Percentiles rank a stretch among this genome's conserved stretches.
These are phyloP conservation scores for Deilephila porcellus DNA, from an alignment of 2,888 invertebrate species.

Conservation along the genomic window DNA sequence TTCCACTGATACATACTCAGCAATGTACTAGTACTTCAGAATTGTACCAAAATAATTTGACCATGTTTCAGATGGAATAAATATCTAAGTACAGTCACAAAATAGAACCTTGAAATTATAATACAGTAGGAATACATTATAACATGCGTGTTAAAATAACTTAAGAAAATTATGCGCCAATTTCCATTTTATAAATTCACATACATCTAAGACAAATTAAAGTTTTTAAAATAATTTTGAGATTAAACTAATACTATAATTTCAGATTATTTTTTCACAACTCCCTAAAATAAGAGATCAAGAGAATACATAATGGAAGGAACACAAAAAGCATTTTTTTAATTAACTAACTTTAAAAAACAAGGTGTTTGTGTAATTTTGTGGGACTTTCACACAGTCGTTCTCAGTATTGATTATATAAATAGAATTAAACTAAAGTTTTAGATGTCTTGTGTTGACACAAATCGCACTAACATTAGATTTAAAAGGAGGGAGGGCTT, in stretches of 20 bases:
- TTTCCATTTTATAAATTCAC: not conserved
- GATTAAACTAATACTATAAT: constrained; percentile 16
- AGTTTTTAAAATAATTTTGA: not conserved
- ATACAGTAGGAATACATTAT: not conserved
- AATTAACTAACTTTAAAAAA: not conserved
- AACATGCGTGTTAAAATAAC: not conserved
- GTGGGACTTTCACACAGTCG: constrained; percentile 15
- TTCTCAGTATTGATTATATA: not conserved
- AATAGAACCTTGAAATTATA: not conserved
- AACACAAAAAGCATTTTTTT: not conserved
- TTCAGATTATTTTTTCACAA: not conserved
- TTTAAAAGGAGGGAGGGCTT: not conserved
- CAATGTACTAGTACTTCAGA: no score
- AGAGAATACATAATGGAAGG: constrained; percentile 11
- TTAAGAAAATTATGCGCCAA: not conserved
- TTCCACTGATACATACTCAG: no score
- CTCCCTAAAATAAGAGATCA: constrained; percentile 2
- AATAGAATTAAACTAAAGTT: constrained; percentile 17
- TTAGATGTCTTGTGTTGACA: not conserved
- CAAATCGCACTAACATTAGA: not conserved
- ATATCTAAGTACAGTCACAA: not conserved
- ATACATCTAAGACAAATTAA: not conserved
- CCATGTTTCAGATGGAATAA: no score
- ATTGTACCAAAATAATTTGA: no score
- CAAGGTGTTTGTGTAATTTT: not conserved